Conservation (phyloP, 1,140 invertebrate species). For the Lepidotrigona ventralis region DNA sequence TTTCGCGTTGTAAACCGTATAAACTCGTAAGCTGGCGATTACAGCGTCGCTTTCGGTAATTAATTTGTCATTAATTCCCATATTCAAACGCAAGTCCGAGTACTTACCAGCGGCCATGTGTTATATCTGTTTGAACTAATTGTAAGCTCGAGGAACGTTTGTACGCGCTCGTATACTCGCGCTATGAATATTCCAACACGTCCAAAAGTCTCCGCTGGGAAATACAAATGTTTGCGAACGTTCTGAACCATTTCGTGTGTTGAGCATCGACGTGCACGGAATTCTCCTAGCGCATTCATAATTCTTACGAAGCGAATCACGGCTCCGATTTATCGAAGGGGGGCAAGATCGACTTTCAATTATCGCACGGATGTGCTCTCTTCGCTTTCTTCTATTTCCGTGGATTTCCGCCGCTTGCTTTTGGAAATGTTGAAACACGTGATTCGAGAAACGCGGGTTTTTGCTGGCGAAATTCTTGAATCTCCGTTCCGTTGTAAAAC, state of each 20-base stretch:
- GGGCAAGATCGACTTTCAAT: background rate
- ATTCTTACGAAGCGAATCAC: background rate
- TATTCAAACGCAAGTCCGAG: background rate
- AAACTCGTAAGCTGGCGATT: background rate
- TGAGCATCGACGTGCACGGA: background rate
- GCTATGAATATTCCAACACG: slow-evolving; percentile 20
- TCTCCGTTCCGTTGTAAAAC: no score
- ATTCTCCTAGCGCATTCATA: background rate
- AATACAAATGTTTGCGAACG: slow-evolving; percentile 38
- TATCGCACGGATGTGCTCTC: background rate
- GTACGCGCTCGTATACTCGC: background rate
- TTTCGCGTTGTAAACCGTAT: background rate
- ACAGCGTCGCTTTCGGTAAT: background rate
- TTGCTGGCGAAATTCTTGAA: no score
- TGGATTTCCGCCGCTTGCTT: no score
- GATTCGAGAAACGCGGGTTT: no score
- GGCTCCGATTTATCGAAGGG: no score
- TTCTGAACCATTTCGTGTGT: background rate
- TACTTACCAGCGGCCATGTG: background rate
- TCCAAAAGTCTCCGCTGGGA: slow-evolving; percentile 26
- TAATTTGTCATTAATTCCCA: background rate
- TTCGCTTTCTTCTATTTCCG: no score
- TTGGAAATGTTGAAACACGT: no score
- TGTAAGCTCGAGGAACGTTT: slow-evolving; percentile 19
- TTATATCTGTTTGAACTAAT: slow-evolving; percentile 7